A percentile compares a stretch with the other conserved stretches of the same genome.
Conservation (phyloP, 2,113 vertebrate species). For the Tachysurus vachellii region DNA sequence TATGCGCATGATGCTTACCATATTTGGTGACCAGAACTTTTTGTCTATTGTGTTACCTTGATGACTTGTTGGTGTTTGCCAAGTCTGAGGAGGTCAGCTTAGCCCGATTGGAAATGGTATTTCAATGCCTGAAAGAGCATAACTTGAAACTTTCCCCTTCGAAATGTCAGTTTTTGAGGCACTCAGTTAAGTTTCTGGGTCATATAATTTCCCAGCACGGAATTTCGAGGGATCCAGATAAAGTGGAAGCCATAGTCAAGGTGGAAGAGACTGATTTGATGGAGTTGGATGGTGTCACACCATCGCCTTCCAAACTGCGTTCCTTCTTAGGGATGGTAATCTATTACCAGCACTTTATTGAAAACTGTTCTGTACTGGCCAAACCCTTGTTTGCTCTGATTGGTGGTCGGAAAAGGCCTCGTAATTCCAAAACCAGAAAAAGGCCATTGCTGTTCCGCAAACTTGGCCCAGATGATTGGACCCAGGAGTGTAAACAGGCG, state of each 20-base stretch:
- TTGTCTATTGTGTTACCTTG: constrained; percentile 41
- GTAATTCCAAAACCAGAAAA: too few species aligned
- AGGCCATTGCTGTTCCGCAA: too few species aligned
- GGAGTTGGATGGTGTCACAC: constrained; percentile 29
- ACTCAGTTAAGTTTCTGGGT: constrained; percentile 33
- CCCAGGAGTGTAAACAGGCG: too few species aligned
- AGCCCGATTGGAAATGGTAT: constrained; percentile 14
- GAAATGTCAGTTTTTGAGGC: constrained; percentile 30
- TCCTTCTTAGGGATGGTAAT: constrained; percentile 51
- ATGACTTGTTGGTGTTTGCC: too few species aligned
- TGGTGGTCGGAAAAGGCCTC: too few species aligned
- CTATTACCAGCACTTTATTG: constrained; percentile 49
- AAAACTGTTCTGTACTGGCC: constrained; percentile 17
- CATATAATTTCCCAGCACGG: constrained; percentile 35
- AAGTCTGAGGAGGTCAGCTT: constrained; percentile 20
- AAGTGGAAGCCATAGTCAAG: background rate
- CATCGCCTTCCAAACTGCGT: constrained; percentile 16
- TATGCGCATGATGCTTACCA: constrained; percentile 40
- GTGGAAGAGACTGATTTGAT: background rate
- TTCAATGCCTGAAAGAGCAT: background rate
- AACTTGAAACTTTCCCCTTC: constrained; percentile 33
- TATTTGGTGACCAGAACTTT: constrained; percentile 46
- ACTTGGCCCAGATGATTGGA: too few species aligned
- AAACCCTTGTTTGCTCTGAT: constrained; percentile 35
- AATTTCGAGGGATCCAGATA: constrained; percentile 14